Conservation (phyloP, 2,113 vertebrate species). For the Calidris pugnax region DNA sequence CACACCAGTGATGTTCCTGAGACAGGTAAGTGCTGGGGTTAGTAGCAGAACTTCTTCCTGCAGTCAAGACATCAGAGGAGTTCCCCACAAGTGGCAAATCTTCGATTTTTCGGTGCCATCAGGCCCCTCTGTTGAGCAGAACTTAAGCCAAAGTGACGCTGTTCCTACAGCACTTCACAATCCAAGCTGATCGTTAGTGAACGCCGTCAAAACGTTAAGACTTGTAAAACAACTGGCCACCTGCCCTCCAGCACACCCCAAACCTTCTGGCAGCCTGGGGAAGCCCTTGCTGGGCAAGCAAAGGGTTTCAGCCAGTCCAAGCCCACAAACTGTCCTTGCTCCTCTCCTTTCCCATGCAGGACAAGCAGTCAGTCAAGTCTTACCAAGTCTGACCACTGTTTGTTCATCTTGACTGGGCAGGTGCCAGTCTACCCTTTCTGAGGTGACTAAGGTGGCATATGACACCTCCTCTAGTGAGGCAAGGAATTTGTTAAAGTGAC, state of each 20-base stretch:
- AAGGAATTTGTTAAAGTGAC: neutral
- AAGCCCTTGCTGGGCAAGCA: neutral
- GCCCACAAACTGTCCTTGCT: neutral
- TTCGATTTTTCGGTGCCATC: neutral
- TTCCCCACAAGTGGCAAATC: neutral
- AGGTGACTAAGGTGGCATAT: neutral
- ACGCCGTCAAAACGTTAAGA: neutral
- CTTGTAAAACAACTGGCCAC: neutral
- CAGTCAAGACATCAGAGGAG: neutral
- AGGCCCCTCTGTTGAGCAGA: neutral
- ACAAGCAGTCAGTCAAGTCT: neutral
- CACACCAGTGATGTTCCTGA: conserved; percentile 17
- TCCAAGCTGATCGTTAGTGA: neutral
- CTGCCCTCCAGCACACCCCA: neutral
- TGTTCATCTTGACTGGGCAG: neutral
- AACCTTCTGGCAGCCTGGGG: neutral
- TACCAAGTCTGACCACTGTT: neutral
- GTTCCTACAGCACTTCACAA: neutral
- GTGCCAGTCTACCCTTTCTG: neutral
- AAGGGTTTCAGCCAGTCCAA: neutral
- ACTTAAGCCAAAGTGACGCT: neutral
- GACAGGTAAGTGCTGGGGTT: conserved; percentile 17
- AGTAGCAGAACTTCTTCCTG: conserved; percentile 5
- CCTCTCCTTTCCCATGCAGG: neutral
- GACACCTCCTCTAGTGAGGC: neutral